Evolutionary conservation across 2,888 invertebrate species (phyloP), one percentile per base, ranked within the genome.

Genomic region (Trichogramma dendrolimi): DNA sequence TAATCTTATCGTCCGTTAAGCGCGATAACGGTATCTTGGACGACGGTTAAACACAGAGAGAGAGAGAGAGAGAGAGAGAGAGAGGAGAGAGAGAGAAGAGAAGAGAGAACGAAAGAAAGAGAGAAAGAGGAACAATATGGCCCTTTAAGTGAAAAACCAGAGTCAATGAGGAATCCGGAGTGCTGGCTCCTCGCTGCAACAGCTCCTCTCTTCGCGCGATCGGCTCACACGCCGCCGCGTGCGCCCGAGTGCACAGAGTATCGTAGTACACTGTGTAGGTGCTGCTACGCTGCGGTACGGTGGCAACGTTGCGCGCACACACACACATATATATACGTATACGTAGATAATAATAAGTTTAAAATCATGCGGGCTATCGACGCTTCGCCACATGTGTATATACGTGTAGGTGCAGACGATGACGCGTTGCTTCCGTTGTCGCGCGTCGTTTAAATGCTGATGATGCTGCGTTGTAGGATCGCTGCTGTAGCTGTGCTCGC

Each of bases 1-100:
- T 66, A 66, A 66, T 66, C 66, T 66, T 66, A 66, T 66, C 66
- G 66, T 56, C 64, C 66, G 64, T 62, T 66, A 66, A 66, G 64
- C 64, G 61, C 44, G 62, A 66, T 64, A 64, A 66, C 66, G 64
- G 66, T 64, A 64, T 66, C 60, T 57, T 58, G 59, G 54, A 53
- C 41, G 53, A 27, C 41, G 63, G 58, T 56, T 8, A 10, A 27
- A 27, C 27, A 27, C 2, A 27, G 27, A 27, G 27, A 27, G 27
- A 27, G 27, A 27, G 27, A 27, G 27, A 27, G 64, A 57, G 55
- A 27, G 27, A 27, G 27, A 27, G 27, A 27, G 27, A 27, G 27
- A 27, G 64, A 57, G 55, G n/a, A n/a, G n/a, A n/a, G n/a, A n/a
- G n/a, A n/a, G n/a, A n/a, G 41, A 46, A 4, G 42, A 14, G 48